Conservation (phyloP, 1,140 invertebrate species). For the Lucilia cuprina region DNA sequence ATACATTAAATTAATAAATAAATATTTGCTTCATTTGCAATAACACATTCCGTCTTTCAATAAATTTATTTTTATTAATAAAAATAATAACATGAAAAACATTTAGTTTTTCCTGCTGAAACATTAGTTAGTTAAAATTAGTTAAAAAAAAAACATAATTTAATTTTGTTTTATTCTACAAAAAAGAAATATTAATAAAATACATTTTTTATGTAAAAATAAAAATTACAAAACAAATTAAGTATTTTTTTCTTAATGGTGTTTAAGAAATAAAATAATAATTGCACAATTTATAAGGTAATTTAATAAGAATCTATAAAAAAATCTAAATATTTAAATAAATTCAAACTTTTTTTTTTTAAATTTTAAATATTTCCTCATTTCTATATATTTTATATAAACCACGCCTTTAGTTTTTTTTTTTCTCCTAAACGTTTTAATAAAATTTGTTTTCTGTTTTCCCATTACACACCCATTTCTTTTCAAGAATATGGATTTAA, state of each 20-base stretch:
- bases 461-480: background rate
- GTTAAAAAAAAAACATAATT: background rate
- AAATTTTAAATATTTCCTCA: background rate
- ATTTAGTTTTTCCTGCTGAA: background rate
- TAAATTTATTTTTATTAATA: background rate
- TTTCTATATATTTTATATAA: background rate
- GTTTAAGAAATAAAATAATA: slow-evolving; percentile 18
- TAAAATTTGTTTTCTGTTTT: background rate
- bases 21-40: background rate
- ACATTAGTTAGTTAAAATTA: slow-evolving; percentile 19
- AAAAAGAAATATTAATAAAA: background rate
- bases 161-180: background rate
- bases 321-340: no score
- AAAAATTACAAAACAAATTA: background rate
- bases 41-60: slow-evolving; percentile 30
- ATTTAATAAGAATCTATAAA: no score
- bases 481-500: background rate
- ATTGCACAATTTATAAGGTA: slow-evolving; percentile 16
- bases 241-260: slow-evolving; percentile 26
- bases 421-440: background rate
- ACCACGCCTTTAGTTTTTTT: background rate
- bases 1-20: background rate
- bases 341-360: no score
- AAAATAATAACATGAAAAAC: background rate
- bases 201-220: background rate